phyloP scores from a whole-genome alignment of 2,113 vertebrate genomes.

The Ammodytes marinus region DNA sequence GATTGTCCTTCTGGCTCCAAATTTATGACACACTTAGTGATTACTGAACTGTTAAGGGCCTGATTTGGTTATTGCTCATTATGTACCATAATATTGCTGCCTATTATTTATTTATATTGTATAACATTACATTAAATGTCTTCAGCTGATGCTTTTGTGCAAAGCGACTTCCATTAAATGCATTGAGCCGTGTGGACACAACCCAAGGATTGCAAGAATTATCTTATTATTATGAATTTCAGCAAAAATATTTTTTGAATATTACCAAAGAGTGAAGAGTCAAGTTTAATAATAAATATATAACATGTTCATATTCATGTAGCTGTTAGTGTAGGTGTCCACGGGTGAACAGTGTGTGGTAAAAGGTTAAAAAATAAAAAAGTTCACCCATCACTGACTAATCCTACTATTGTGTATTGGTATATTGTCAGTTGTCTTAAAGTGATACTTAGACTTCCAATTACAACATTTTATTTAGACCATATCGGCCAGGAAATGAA shows the following conservation, averaged over 20 bases:
- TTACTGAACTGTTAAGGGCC: constrained; percentile 15
- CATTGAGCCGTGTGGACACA: too few relatives aligned
- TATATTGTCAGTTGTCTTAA: not conserved
- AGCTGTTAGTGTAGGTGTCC: not conserved
- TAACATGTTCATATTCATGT: not conserved
- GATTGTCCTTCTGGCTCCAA: constrained; percentile 46
- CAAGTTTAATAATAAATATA: too few relatives aligned
- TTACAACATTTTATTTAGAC: not conserved
- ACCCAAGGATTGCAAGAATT: too few relatives aligned
- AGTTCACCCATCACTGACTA: not conserved
- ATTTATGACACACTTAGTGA: constrained; percentile 22
- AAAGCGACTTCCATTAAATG: too few relatives aligned
- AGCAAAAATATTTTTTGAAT: not conserved
- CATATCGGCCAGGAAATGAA: not conserved
- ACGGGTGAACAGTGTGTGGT: not conserved
- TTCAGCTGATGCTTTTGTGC: too few relatives aligned
- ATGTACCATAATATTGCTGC: not conserved
- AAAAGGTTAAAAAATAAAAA: not conserved
- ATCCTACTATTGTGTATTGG: not conserved
- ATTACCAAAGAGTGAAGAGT: too few relatives aligned
- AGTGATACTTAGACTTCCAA: not conserved
- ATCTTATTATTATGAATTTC: too few relatives aligned
- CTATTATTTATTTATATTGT: not conserved
- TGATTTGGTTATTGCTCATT: constrained; percentile 21
- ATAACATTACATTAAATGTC: too few relatives aligned